Evolutionary conservation across 2,888 invertebrate species (phyloP), one percentile per base, ranked within the genome.

Genomic region (Lamellibrachia columna): DNA sequence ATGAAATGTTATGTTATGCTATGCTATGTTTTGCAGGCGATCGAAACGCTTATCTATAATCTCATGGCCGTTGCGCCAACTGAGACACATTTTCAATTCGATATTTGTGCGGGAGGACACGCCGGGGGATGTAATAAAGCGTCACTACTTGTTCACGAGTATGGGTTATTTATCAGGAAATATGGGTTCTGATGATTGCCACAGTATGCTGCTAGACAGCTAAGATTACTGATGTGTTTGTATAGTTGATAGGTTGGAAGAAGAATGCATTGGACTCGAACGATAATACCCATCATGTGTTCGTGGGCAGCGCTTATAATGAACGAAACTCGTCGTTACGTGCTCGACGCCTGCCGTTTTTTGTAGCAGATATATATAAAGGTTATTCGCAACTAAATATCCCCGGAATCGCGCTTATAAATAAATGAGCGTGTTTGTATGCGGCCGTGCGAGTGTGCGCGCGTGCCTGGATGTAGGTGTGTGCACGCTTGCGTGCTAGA

Each of bases 361-460:
- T 40, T 40, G 15, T n/a, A 4, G 75, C 75, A 75, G 75, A 40
- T 40, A 11, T 75, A 22, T 75, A 75, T 75, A 22, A 75, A 15
- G 22, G 7, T 55, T 15, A 15, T 15, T 3, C 15, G 75, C 75
- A 75, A 75, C 22, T 75, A 4, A 22, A 75, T 75, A 75, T 11
- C 15, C 55, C 28, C 60, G 28, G n/a, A 75, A n/a, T 40, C n/a
- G 92, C 9, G 55, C n/a, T 53, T 40, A 53, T 52, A 55, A 55
- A 55, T 53, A 91, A 91, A 53, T 91, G 40, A 91, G 15, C 40
- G 91, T 9, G 60, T 60, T 75, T 40, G 60, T 92, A 53, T 15
- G 28, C 8, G 60, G 55, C 40, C n/a, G 75, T 22, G 15, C 75
- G 15, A 15, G 75, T 6, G 75, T 75, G 75, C 15, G 75, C 15